Conservation (phyloP, 1,140 invertebrate genomes). For the Dryas iulia region DNA sequence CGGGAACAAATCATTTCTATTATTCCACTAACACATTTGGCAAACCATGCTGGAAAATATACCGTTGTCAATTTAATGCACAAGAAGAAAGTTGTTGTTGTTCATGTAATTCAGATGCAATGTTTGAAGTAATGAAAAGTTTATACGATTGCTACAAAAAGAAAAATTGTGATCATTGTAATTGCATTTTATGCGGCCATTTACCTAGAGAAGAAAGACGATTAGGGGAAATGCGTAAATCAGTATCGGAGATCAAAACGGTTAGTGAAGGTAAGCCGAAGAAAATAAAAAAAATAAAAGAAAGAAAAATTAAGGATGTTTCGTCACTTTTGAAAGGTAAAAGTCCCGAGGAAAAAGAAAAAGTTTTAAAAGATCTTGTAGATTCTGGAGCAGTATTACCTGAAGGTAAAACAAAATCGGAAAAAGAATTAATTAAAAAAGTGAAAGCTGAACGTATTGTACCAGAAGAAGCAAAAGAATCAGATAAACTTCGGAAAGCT, state of each 20-base stretch:
- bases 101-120: conserved; percentile 61
- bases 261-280: background rate
- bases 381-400: conserved; percentile 16
- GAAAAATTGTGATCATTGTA: conserved; percentile 61
- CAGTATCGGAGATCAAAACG: conserved; percentile 4
- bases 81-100: conserved; percentile 55
- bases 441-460: conserved; percentile 33
- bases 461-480: conserved; percentile 16
- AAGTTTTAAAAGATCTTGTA: conserved; percentile 30
- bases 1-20: background rate
- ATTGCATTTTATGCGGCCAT: conserved; percentile 58
- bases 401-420: conserved; percentile 24
- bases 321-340: conserved; percentile 35
- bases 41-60: conserved; percentile 40
- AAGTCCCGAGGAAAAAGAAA: conserved; percentile 31
- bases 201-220: conserved; percentile 45
- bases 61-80: conserved; percentile 52
- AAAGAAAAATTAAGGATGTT: conserved; percentile 29
- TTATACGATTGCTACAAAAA: conserved; percentile 66
- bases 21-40: background rate
- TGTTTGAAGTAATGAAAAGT: conserved; percentile 67
- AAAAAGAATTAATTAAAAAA: conserved; percentile 40
- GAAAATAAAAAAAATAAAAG: conserved; percentile 24
- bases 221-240: conserved; percentile 44
- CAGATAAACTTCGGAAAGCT: conserved; percentile 6